Base-by-base conservation (phyloP, 37 sponge, comb jelly and placozoan genomes). In the Oopsacas minuta region DNA sequence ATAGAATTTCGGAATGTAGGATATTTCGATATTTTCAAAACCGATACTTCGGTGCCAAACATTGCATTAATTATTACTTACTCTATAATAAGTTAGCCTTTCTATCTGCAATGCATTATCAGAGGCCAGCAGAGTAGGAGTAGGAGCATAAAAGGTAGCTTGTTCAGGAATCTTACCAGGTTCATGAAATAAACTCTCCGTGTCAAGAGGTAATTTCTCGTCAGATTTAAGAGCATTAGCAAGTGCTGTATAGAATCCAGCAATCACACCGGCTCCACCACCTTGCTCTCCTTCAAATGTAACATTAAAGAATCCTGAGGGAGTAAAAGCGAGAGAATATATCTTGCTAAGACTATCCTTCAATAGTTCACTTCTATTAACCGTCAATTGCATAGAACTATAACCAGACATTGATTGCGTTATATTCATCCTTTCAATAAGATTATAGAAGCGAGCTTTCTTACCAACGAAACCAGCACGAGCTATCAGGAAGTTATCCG, bases 271-370 rank as follows among this genome's bases (percentile, higher is more conserved):
- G 20, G 91, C 90, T n/a, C 94, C 94, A 37, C 90, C 88, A 0
- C 94, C 94, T 42, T 89, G 91, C 46, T 94, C 94, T n/a, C 94
- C 94, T 1, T 89, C 91, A 86, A 94, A 94, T 82, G 86, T 89
- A 22, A 90, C 91, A 0, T 90, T 83, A 10, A 94, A 3, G 15
- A 17, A 8, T n/a, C 30, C 28, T 3, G 5, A 3, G 32, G 32
- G 1, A n/a, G 7, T n/a, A 10, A 10, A 61, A 7, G 20, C 22
- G 1, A 61, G 75, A 25, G 75, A 61, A 34, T 32, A 61, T 61
- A 61, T 10, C 30, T 61, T 61, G 75, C 28, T 61, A 34, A 61
- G 75, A 12, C 75, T 61, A 34, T 61, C 75, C 22, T 61, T 12
- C 75, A 61, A n/a, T 34, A 61, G 75, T 34, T 61, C 22, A 10